A percentile compares a stretch with the other conserved stretches of the same genome.
Evolutionary conservation across 2,888 invertebrate species (phyloP).

Genomic region (Cyclophora albipunctata): DNA sequence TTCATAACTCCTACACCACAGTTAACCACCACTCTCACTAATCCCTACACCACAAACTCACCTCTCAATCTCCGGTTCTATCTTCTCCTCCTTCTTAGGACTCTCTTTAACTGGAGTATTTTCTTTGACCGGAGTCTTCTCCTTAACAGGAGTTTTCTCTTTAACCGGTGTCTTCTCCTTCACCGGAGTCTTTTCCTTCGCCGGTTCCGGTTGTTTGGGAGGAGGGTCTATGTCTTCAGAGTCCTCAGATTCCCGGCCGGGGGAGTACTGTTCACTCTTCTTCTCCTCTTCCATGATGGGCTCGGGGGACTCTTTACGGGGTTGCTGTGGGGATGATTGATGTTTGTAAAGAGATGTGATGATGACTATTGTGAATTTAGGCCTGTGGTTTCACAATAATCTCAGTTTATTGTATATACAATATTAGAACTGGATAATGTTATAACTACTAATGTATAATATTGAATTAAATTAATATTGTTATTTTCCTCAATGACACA

Average conservation of each 20-base stretch:
- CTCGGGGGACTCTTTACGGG: conserved; percentile 45
- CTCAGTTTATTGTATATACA: no score
- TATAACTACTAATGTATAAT: no score
- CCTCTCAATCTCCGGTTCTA: no score
- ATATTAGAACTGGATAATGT: no score
- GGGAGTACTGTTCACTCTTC: conserved; percentile 28
- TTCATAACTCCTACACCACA: no score
- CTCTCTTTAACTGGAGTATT: not conserved
- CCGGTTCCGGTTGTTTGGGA: conserved; percentile 1
- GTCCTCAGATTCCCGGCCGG: conserved; percentile 26
- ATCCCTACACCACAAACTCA: no score
- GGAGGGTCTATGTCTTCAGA: conserved; percentile 9
- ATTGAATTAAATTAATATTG: no score
- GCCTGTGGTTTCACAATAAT: no score
- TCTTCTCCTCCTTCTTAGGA: conserved; percentile 1
- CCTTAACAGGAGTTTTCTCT: conserved; percentile 1
- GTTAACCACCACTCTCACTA: no score
- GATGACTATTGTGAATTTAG: no score
- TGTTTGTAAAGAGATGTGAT: no score
- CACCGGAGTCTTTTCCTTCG: conserved; percentile 3
- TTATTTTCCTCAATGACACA: no score
- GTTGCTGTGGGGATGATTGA: conserved; percentile 17
- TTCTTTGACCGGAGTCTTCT: not conserved
- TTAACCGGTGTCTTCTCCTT: not conserved
- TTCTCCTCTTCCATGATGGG: conserved; percentile 39